Percentiles rank a stretch among this genome's conserved stretches.
Conservation (phyloP, 2,797 vertebrate species). For the Helostoma temminkii region DNA sequence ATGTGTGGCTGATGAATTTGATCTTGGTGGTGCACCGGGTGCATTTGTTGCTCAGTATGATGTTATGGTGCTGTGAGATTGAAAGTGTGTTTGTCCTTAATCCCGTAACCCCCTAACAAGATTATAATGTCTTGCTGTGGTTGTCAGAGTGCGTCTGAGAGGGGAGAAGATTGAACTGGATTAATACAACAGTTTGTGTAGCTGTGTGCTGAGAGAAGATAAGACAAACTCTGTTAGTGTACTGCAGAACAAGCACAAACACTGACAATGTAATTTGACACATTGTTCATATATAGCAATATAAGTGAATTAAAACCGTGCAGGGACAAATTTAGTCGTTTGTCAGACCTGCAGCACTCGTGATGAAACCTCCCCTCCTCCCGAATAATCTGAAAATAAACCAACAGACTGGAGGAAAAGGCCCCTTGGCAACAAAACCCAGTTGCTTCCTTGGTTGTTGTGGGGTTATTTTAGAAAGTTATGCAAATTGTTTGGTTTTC, state of each 20-base stretch:
- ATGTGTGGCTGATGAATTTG: constrained; percentile 26
- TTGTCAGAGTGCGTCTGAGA: constrained; percentile 15
- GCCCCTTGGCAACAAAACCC: constrained; percentile 36
- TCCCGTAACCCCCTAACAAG: constrained; percentile 61
- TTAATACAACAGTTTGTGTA: constrained; percentile 42
- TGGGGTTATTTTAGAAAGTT: constrained; percentile 45
- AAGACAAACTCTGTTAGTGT: constrained; percentile 35
- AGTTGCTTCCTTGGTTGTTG: constrained; percentile 48
- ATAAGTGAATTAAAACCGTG: background rate
- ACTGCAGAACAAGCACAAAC: constrained; percentile 3
- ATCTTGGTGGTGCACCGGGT: constrained; percentile 17
- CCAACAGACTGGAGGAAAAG: constrained; percentile 39
- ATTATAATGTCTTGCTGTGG: constrained; percentile 47
- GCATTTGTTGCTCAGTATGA: constrained; percentile 20
- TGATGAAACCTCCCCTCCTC: constrained; percentile 1
- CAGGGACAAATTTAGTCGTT: background rate
- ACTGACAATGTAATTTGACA: background rate
- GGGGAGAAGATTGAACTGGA: constrained; percentile 42
- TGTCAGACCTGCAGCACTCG: constrained; percentile 14
- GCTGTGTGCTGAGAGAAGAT: constrained; percentile 56
- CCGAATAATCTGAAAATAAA: constrained; percentile 51
- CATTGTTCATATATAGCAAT: background rate
- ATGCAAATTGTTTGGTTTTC: constrained; percentile 29
- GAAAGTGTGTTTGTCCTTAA: constrained; percentile 55
- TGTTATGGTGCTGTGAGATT: constrained; percentile 24